These are phyloP conservation scores for Gopherus flavomarginatus DNA, from an alignment of 2,113 vertebrate genomes.

Conservation along the genomic window DNA sequence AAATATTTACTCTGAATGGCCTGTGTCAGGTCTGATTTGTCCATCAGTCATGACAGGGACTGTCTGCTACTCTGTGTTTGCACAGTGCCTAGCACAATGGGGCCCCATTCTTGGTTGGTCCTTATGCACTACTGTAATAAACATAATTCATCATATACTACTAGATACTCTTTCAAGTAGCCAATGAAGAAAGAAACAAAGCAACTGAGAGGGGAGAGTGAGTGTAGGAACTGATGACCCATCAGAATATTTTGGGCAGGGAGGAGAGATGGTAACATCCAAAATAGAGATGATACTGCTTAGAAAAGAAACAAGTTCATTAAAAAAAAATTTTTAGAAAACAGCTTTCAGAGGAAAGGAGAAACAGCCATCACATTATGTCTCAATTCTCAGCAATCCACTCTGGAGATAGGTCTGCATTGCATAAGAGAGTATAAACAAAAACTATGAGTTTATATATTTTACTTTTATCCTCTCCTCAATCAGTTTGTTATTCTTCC, in stretches of 20 bases:
- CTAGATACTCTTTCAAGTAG: neutral
- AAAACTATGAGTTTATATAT: neutral
- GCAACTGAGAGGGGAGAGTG: neutral
- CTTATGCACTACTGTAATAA: too few relatives aligned
- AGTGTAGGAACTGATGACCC: neutral
- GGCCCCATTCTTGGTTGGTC: neutral
- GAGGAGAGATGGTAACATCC: neutral
- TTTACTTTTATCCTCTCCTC: neutral
- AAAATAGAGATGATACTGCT: fast-evolving
- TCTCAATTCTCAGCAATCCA: neutral
- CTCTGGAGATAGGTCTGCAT: neutral
- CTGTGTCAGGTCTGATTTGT: neutral
- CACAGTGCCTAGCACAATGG: neutral
- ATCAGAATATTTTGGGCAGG: neutral
- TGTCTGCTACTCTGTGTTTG: neutral
- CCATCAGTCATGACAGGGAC: neutral
- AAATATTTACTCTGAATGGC: neutral
- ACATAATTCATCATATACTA: neutral
- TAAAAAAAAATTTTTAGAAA: neutral
- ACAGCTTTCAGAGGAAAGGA: neutral
- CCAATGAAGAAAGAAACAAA: neutral
- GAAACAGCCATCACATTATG: fast-evolving
- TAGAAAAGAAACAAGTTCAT: neutral
- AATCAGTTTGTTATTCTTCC: neutral
- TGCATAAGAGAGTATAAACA: neutral